Percentiles rank a stretch among this genome's conserved stretches.
These are phyloP conservation scores for Meteorus cinctellus DNA, from an alignment of 2,888 invertebrate species.

Conservation along the genomic window DNA sequence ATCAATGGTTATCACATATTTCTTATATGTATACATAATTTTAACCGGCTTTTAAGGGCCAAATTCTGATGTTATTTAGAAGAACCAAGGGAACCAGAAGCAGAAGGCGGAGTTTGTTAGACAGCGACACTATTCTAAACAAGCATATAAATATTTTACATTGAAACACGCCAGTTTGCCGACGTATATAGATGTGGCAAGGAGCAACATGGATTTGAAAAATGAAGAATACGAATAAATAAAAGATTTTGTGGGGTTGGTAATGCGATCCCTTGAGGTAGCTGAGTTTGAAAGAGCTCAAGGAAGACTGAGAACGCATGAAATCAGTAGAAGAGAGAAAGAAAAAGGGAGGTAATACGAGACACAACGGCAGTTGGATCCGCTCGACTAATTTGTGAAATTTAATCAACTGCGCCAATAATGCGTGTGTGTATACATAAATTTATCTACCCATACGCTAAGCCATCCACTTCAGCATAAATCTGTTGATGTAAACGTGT, in stretches of 20 bases:
- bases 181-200: neutral
- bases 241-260: slow-evolving; percentile 29
- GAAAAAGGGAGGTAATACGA: slow-evolving; percentile 54
- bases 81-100: neutral
- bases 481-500: slow-evolving; percentile 6
- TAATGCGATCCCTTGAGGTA: slow-evolving; percentile 37
- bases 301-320: neutral
- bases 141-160: neutral
- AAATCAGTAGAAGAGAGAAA: neutral
- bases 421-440: slow-evolving; percentile 43
- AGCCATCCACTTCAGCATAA: neutral
- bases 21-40: neutral
- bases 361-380: slow-evolving; percentile 58
- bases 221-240: slow-evolving; percentile 26
- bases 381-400: slow-evolving; percentile 67
- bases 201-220: neutral
- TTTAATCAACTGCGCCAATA: slow-evolving; percentile 63
- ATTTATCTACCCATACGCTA: slow-evolving; percentile 4
- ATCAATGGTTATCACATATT: slow-evolving; percentile 14
- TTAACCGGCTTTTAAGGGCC: neutral
- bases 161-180: neutral
- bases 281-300: neutral
- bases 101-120: neutral
- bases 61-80: neutral
- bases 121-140: neutral